These are phyloP conservation scores for Notothenia rossii DNA, from an alignment of 2,113 vertebrate species.

Conservation along the genomic window DNA sequence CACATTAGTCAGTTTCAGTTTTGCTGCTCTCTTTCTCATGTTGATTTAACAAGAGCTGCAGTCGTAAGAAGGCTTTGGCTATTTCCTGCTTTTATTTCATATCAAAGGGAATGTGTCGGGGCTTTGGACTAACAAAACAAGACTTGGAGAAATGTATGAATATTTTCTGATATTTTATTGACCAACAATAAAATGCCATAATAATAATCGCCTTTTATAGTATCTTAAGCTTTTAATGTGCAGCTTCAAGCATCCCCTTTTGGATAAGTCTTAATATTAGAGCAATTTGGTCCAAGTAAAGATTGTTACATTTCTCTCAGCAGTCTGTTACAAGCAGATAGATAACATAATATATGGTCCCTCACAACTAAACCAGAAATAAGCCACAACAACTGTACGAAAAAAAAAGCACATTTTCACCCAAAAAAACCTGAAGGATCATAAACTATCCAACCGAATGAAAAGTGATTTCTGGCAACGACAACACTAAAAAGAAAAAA, in stretches of 20 bases:
- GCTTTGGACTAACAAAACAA: no score
- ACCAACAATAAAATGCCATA: no score
- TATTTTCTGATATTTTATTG: no score
- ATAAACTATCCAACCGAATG: slow-evolving; percentile 17
- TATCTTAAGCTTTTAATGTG: slow-evolving; percentile 25
- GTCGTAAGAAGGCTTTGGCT: no score
- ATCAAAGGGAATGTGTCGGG: no score
- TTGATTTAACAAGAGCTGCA: neutral
- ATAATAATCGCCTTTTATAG: neutral
- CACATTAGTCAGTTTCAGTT: slow-evolving; percentile 45
- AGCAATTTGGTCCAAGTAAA: neutral
- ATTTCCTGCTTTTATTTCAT: no score
- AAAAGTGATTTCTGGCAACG: slow-evolving; percentile 13
- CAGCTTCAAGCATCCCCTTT: slow-evolving; percentile 17
- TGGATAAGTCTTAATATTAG: slow-evolving; percentile 17
- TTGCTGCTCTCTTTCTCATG: slow-evolving; percentile 12
- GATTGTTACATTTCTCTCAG: neutral
- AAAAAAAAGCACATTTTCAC: neutral
- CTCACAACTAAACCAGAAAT: neutral
- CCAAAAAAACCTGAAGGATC: neutral
- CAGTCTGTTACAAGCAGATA: neutral
- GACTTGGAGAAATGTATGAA: no score
- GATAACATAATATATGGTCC: neutral
- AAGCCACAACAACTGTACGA: slow-evolving; percentile 17
- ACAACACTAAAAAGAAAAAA: neutral